A percentile compares a stretch with the other conserved stretches of the same genome.
These are phyloP conservation scores for Eilema sororculum DNA, from an alignment of 2,888 invertebrate species.

Conservation along the genomic window DNA sequence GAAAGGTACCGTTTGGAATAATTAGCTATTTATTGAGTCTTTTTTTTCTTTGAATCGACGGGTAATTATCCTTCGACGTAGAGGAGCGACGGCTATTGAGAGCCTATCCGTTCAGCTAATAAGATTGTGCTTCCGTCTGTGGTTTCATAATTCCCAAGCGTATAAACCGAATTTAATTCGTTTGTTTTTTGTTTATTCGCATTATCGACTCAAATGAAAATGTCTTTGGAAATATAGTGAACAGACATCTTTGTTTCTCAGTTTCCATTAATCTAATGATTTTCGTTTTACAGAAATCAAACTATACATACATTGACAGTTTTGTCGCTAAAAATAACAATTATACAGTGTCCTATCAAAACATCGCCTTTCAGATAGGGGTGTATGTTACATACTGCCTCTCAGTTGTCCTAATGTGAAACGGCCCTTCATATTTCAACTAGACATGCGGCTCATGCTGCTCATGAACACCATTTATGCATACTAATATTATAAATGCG, in stretches of 20 bases:
- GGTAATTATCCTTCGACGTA: not conserved
- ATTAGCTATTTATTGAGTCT: not conserved
- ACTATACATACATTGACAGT: too few species aligned
- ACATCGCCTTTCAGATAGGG: too few species aligned
- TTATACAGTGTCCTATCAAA: too few species aligned
- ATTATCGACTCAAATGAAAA: too few species aligned
- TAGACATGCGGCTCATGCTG: too few species aligned
- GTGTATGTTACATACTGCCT: too few species aligned
- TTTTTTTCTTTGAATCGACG: not conserved
- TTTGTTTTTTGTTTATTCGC: not conserved
- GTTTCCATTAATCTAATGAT: not conserved
- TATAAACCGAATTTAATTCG: not conserved
- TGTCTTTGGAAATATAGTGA: not conserved
- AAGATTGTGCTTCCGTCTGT: not conserved
- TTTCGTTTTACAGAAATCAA: too few species aligned
- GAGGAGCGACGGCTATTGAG: not conserved
- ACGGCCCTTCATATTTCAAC: too few species aligned
- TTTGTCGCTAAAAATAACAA: too few species aligned
- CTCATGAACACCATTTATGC: too few species aligned
- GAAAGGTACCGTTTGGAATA: not conserved
- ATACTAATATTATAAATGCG: too few species aligned
- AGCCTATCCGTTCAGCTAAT: not conserved
- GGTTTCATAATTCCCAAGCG: conserved; percentile 1
- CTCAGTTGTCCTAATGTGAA: too few species aligned
- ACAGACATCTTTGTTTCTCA: not conserved